Percentiles rank a stretch among this genome's conserved stretches.
Conservation (phyloP, 2,113 vertebrate species). For the Narcine bancroftii region DNA sequence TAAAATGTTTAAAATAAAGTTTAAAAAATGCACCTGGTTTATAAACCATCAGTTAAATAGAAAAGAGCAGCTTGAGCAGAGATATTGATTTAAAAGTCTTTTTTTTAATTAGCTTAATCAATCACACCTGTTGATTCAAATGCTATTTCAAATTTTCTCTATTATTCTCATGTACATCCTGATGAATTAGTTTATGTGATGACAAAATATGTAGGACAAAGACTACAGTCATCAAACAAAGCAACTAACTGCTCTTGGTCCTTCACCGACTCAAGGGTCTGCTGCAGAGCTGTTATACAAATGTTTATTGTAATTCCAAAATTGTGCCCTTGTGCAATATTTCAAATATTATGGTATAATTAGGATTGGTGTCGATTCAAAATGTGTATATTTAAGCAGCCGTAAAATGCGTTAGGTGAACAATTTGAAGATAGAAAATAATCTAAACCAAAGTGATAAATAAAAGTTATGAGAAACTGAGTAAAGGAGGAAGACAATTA, state of each 20-base stretch:
- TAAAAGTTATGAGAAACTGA: background rate
- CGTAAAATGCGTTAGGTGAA: background rate
- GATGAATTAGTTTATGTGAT: background rate
- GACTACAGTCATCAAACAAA: background rate
- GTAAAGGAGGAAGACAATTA: background rate
- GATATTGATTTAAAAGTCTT: background rate
- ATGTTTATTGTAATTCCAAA: background rate
- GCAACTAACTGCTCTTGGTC: background rate
- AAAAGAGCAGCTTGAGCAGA: background rate
- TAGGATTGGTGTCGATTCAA: background rate
- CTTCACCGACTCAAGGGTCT: background rate
- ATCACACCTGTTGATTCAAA: background rate
- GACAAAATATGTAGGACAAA: background rate
- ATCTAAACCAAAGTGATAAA: background rate
- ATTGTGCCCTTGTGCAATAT: background rate
- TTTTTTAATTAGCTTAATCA: background rate
- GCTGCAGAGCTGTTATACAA: background rate
- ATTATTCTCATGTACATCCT: background rate
- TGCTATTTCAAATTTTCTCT: background rate
- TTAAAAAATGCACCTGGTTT: background rate
- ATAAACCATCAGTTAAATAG: background rate
- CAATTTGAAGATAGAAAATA: background rate
- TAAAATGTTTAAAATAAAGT: background rate
- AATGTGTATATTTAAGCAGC: background rate
- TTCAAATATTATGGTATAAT: background rate